Evolutionary conservation across 2,113 vertebrate genomes (phyloP).

Genomic region (Vidua chalybeata): DNA sequence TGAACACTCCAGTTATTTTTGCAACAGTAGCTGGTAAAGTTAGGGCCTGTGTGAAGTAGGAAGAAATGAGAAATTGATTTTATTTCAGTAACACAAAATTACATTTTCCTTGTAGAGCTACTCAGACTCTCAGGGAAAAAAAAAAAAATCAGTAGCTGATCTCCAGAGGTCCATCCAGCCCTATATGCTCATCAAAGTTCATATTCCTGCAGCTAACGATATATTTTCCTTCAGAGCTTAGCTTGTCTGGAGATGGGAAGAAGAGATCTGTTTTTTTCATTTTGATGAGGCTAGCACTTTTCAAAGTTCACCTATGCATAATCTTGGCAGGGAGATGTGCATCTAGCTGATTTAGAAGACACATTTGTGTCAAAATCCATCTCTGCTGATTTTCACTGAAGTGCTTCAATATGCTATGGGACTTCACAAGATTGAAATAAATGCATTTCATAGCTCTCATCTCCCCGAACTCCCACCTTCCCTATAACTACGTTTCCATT

Average conservation of each 20-base stretch:
- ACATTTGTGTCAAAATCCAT: slow-evolving; percentile 57
- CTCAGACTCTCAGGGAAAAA: not conserved
- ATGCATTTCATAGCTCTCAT: slow-evolving; percentile 2
- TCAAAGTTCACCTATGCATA: slow-evolving; percentile 51
- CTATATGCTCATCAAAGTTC: not conserved
- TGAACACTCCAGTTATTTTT: slow-evolving; percentile 22
- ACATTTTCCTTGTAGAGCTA: slow-evolving; percentile 19
- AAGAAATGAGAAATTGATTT: slow-evolving; percentile 41
- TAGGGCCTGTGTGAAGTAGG: not conserved
- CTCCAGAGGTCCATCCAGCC: not conserved
- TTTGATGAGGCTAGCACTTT: slow-evolving; percentile 61
- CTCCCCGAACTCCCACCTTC: not conserved
- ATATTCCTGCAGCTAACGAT: not conserved
- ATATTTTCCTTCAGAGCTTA: not conserved
- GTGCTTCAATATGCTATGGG: not conserved
- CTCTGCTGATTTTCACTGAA: slow-evolving; percentile 24
- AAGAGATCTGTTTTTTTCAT: not conserved
- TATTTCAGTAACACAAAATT: slow-evolving; percentile 18
- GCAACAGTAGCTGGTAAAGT: slow-evolving; percentile 14
- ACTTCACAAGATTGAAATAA: slow-evolving; percentile 26
- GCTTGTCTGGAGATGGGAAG: not conserved
- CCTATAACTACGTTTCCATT: not conserved
- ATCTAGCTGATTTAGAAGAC: slow-evolving; percentile 49
- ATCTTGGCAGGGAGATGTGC: not conserved
- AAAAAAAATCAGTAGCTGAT: not conserved